These are phyloP conservation scores for Scartelaos histophorus DNA, from an alignment of 2,113 vertebrate genomes.

Conservation along the genomic window DNA sequence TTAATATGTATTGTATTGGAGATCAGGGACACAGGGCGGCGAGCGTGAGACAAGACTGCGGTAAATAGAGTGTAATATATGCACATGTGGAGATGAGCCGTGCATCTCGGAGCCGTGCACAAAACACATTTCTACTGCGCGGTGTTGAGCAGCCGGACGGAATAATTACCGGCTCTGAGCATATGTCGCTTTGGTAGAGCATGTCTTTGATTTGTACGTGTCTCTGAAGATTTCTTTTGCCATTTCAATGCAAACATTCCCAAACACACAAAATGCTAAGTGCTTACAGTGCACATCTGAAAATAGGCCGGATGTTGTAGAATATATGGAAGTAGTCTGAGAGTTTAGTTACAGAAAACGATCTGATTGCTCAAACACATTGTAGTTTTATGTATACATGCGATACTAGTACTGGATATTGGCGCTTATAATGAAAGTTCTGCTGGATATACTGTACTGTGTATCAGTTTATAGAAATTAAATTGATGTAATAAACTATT, in stretches of 20 bases:
- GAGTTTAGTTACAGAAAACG: no score
- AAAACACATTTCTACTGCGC: background rate
- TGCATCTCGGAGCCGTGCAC: background rate
- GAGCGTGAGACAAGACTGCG: slow-evolving; percentile 8
- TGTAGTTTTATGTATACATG: no score
- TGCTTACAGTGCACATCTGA: background rate
- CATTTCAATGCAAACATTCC: background rate
- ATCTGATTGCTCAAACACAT: no score
- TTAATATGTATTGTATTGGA: slow-evolving; percentile 27
- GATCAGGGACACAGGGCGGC: slow-evolving; percentile 9
- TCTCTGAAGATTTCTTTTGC: background rate
- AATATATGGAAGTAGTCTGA: background rate
- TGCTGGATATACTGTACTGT: no score
- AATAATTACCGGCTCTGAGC: background rate
- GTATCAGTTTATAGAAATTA: no score
- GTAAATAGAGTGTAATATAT: slow-evolving; percentile 3
- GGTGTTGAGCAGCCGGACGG: background rate
- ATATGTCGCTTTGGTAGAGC: slow-evolving; percentile 3
- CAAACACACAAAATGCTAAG: background rate
- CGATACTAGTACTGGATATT: no score
- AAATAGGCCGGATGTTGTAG: background rate
- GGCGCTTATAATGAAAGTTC: no score
- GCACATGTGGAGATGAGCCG: background rate
- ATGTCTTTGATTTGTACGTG: background rate
- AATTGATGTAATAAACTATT: no score